Evolutionary conservation across 2,113 vertebrate genomes (phyloP).

Genomic region (Alexandromys fortis): DNA sequence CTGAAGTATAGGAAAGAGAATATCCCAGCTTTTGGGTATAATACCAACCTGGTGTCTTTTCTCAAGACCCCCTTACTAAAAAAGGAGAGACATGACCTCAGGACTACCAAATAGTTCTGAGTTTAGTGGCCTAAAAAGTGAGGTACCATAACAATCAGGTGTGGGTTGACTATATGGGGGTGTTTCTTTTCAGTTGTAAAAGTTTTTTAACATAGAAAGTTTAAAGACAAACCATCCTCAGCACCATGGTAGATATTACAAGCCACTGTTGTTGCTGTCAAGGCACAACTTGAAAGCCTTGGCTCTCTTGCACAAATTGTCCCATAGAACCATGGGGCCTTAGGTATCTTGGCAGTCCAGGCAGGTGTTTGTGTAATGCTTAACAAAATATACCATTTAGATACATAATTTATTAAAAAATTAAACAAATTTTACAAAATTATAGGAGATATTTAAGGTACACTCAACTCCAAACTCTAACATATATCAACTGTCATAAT

Average conservation of each 20-base stretch:
- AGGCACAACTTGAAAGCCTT: not conserved
- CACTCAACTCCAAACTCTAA: not conserved
- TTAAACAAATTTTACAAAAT: not conserved
- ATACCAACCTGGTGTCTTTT: not conserved
- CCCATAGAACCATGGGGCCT: not conserved
- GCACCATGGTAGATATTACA: not conserved
- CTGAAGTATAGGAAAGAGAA: not conserved
- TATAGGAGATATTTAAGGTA: not conserved
- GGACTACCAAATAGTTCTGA: not conserved
- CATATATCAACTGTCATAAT: not conserved
- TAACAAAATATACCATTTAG: not conserved
- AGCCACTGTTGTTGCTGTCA: not conserved
- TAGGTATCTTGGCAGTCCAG: not conserved
- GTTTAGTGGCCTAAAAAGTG: not conserved
- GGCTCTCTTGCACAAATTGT: not conserved
- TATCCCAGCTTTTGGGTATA: not conserved
- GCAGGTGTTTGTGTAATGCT: not conserved
- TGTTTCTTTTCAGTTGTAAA: not conserved
- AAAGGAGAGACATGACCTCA: not conserved
- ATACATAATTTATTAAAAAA: no score
- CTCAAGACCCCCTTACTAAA: not conserved
- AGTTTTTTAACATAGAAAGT: not conserved
- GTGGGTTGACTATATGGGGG: no score
- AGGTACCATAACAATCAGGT: not conserved
- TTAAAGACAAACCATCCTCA: not conserved